Conservation (phyloP, 2,113 vertebrate genomes). For the Lepus timidus region DNA sequence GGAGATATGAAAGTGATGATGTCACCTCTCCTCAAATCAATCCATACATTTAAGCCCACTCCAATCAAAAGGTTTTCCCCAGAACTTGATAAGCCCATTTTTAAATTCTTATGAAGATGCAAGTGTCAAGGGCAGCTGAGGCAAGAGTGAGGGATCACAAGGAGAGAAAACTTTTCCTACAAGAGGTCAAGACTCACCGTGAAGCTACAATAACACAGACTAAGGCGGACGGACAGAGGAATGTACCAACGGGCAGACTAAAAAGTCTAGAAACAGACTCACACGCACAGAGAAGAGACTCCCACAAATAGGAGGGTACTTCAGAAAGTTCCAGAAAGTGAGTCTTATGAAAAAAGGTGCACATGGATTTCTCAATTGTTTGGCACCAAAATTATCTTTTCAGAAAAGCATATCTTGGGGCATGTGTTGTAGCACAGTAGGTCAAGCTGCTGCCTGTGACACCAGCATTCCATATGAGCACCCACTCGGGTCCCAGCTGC, state of each 20-base stretch:
- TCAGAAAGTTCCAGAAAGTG: no score
- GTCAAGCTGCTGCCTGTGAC: no score
- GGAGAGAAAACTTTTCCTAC: not conserved
- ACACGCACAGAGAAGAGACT: not conserved
- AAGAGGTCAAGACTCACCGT: not conserved
- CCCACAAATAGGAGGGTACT: not conserved
- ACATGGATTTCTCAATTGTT: no score
- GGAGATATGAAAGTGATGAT: not conserved
- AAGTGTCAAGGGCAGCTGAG: not conserved
- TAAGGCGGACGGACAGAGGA: conserved; percentile 23
- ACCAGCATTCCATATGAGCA: no score
- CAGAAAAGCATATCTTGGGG: no score
- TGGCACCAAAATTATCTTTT: no score
- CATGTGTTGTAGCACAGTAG: no score
- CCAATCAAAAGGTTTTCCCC: not conserved
- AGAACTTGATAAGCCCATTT: not conserved
- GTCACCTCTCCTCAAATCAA: conserved; percentile 26
- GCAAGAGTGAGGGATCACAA: not conserved
- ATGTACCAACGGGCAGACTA: not conserved
- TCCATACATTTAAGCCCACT: conserved; percentile 24
- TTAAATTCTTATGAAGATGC: conserved; percentile 6
- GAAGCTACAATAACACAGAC: not conserved
- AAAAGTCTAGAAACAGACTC: conserved; percentile 2
- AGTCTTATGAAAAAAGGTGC: no score
- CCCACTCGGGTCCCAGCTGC: no score